phyloP scores from a whole-genome alignment of 2,797 vertebrate genomes.

The Rhinichthys osculus region DNA sequence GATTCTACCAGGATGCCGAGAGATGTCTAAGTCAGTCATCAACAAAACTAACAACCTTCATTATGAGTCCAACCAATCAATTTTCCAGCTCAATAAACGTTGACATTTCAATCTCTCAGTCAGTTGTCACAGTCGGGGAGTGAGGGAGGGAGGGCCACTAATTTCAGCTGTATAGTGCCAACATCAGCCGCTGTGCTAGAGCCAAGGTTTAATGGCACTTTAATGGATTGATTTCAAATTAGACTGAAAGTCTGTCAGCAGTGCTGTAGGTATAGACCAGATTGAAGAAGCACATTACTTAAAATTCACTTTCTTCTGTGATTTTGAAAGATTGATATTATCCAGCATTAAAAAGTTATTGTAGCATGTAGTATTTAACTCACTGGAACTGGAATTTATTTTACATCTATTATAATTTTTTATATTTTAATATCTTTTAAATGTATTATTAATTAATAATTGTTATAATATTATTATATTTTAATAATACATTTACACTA shows the following conservation, averaged over 20 bases:
- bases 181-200: constrained; percentile 10
- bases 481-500: neutral
- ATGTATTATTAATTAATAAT: neutral
- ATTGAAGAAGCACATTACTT: constrained; percentile 11
- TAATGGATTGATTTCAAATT: constrained; percentile 42
- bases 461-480: neutral
- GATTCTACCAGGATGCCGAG: constrained; percentile 81
- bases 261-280: neutral
- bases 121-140: constrained; percentile 24
- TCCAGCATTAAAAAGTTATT: neutral
- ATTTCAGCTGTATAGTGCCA: constrained; percentile 29
- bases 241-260: constrained; percentile 32
- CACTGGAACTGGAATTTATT: neutral
- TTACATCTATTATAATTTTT: neutral
- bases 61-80: constrained; percentile 38
- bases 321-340: neutral
- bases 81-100: constrained; percentile 42
- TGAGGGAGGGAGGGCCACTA: neutral
- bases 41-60: constrained; percentile 24
- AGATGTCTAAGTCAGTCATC: constrained; percentile 86
- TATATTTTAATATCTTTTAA: neutral
- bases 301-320: neutral
- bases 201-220: constrained; percentile 50
- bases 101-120: constrained; percentile 51
- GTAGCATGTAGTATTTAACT: neutral